Evolutionary conservation across 2,888 invertebrate species (phyloP).

Genomic region (Nymphalis polychloros): DNA sequence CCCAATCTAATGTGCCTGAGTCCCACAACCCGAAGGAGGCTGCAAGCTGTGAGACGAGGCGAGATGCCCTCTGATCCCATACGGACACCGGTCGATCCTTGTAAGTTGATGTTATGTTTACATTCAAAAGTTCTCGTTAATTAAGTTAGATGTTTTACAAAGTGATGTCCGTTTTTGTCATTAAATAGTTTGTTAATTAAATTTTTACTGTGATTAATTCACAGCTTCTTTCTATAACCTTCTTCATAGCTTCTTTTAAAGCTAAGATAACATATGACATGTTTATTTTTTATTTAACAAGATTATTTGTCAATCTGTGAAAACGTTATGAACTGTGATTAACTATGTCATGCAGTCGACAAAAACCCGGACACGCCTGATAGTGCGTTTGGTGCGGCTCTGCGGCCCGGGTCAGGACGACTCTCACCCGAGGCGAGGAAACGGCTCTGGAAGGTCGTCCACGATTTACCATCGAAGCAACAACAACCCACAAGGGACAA

Average conservation of each 20-base stretch:
- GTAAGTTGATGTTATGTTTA: slow-evolving; percentile 49
- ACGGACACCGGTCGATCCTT: slow-evolving; percentile 68
- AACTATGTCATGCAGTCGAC: slow-evolving; percentile 52
- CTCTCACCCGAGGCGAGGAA: slow-evolving; percentile 70
- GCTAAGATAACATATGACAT: no score
- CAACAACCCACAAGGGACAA: slow-evolving; percentile 42
- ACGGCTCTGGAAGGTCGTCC: slow-evolving; percentile 65
- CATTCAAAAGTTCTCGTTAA: no score
- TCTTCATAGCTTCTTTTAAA: no score
- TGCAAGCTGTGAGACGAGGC: slow-evolving; percentile 68
- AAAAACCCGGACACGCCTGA: slow-evolving; percentile 64
- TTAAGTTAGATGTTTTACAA: no score
- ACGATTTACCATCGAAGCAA: slow-evolving; percentile 57
- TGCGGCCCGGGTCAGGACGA: slow-evolving; percentile 61
- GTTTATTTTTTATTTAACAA: no score
- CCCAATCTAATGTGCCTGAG: slow-evolving; percentile 66
- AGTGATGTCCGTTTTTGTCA: no score
- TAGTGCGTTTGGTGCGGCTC: slow-evolving; percentile 70
- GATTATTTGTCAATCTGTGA: no score
- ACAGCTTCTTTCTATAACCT: no score
- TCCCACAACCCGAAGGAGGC: slow-evolving; percentile 62
- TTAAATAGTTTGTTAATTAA: not conserved
- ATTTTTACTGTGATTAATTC: not conserved
- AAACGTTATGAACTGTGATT: not conserved
- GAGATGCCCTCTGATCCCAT: slow-evolving; percentile 73